Evolutionary conservation across 2,113 vertebrate genomes (phyloP).

Genomic region (Archocentrus centrarchus): DNA sequence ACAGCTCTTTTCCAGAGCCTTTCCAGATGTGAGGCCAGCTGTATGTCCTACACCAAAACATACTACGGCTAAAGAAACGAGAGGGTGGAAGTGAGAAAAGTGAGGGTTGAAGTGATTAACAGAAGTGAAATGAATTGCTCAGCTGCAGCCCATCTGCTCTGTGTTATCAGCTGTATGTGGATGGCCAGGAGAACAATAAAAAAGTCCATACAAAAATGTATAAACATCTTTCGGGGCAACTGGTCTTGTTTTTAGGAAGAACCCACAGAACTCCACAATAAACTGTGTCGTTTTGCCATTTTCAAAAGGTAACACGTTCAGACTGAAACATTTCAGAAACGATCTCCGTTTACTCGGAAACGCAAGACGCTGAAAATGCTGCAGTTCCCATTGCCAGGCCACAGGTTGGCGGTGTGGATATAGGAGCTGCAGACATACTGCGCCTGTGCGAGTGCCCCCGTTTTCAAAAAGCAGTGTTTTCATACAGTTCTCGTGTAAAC

Average conservation of each 20-base stretch:
- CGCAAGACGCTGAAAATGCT: too few relatives aligned
- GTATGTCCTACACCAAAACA: not conserved
- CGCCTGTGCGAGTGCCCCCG: too few relatives aligned
- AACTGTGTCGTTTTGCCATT: too few relatives aligned
- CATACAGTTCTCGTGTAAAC: too few relatives aligned
- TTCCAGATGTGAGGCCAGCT: slow-evolving; percentile 26
- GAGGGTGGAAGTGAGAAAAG: not conserved
- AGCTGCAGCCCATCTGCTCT: not conserved
- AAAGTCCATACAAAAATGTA: not conserved
- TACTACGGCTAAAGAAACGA: not conserved
- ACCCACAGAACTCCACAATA: too few relatives aligned
- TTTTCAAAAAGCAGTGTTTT: too few relatives aligned
- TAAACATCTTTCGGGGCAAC: not conserved
- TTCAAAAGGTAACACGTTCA: too few relatives aligned
- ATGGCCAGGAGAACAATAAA: not conserved
- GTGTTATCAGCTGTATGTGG: not conserved
- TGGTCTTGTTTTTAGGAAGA: not conserved
- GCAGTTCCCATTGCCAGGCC: too few relatives aligned
- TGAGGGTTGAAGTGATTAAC: not conserved
- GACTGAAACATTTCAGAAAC: too few relatives aligned
- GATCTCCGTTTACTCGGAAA: too few relatives aligned
- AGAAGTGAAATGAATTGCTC: not conserved
- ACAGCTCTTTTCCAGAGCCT: not conserved
- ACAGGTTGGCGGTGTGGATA: too few relatives aligned
- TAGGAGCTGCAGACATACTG: too few relatives aligned